Evolutionary conservation across 2,113 vertebrate species (phyloP).

Genomic region (Catharus fuscescens): DNA sequence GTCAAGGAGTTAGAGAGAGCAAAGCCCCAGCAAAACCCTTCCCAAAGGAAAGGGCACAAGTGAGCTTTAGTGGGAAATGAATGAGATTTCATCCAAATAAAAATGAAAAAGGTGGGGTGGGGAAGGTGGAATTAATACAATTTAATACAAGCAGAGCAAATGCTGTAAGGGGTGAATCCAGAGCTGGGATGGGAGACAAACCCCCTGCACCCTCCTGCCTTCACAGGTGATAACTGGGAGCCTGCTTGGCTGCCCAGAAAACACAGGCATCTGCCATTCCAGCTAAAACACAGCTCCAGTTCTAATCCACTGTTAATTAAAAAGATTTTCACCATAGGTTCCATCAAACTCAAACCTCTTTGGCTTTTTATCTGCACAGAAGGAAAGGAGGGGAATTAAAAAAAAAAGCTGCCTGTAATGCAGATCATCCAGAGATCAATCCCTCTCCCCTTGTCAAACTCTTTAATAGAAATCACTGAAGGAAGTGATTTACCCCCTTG

Average conservation of each 20-base stretch:
- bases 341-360: not conserved
- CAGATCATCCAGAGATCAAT: constrained; percentile 29
- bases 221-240: not conserved
- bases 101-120: rapidly evolving
- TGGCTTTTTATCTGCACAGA: not conserved
- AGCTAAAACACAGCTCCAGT: not conserved
- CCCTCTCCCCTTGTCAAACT: not conserved
- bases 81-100: not conserved
- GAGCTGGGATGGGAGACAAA: not conserved
- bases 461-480: not conserved
- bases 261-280: not conserved
- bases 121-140: not conserved
- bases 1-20: not conserved
- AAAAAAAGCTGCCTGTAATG: not conserved
- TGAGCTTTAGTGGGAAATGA: not conserved
- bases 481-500: not conserved
- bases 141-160: not conserved
- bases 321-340: not conserved
- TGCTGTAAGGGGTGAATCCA: rapidly evolving
- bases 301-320: constrained; percentile 12
- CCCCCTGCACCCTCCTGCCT: not conserved
- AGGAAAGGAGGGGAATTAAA: not conserved
- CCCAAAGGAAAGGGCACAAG: not conserved
- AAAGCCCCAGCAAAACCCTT: not conserved
- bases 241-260: not conserved